These are phyloP conservation scores for Hirundichthys speculiger DNA, from an alignment of 2,113 vertebrate genomes.

Conservation along the genomic window DNA sequence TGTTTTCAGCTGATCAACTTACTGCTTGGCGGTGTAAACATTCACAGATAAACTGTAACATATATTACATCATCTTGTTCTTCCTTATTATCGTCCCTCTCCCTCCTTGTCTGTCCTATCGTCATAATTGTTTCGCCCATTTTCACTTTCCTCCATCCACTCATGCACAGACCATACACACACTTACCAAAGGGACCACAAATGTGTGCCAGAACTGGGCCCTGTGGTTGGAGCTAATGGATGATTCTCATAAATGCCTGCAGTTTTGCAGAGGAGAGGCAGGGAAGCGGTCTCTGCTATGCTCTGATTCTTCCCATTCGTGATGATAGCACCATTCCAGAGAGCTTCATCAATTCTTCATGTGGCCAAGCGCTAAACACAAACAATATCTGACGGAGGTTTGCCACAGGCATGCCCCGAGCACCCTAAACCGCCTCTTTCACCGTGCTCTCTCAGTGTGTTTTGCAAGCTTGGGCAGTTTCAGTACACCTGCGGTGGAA, in stretches of 20 bases:
- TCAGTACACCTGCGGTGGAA: constrained; percentile 31
- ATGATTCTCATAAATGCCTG: constrained; percentile 57
- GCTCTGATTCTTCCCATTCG: constrained; percentile 68
- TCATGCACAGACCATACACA: constrained; percentile 6
- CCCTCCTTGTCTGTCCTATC: not conserved
- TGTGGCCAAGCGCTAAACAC: constrained; percentile 68
- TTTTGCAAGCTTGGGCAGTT: constrained; percentile 66
- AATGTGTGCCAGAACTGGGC: constrained; percentile 39
- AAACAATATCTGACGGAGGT: constrained; percentile 77
- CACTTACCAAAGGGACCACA: constrained; percentile 14
- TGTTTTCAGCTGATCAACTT: constrained; percentile 14
- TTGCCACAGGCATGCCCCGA: constrained; percentile 73
- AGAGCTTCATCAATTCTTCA: constrained; percentile 78
- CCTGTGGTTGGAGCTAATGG: constrained; percentile 66
- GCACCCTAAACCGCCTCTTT: constrained; percentile 51
- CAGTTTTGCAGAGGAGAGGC: constrained; percentile 47
- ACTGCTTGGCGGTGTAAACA: constrained; percentile 4
- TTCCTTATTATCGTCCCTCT: not conserved
- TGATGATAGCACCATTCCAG: constrained; percentile 48
- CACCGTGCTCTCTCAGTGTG: constrained; percentile 51
- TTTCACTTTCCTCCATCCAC: not conserved
- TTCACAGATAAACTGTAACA: not conserved
- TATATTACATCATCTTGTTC: not conserved
- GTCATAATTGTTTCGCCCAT: constrained; percentile 1
- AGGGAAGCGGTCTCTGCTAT: constrained; percentile 56